These are phyloP conservation scores for Drosophila nikananu DNA, from an alignment of 1,140 invertebrate species.

Conservation along the genomic window DNA sequence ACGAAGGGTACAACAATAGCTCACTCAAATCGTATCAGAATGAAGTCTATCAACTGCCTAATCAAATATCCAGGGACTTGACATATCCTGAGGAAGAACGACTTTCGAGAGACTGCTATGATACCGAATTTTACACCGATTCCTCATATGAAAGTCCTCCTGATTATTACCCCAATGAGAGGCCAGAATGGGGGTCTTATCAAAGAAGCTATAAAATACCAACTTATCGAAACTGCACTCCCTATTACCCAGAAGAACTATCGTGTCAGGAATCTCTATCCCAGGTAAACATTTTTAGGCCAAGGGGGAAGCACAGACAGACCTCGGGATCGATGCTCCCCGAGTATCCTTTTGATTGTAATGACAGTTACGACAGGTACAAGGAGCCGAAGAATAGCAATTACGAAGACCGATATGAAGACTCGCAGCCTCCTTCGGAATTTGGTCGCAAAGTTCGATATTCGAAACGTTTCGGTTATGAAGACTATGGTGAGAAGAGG, in stretches of 20 bases:
- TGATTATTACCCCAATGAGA: background rate
- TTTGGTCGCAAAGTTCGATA: background rate
- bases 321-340: conserved; percentile 7
- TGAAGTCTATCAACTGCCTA: background rate
- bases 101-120: background rate
- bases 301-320: background rate
- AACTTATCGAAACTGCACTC: background rate
- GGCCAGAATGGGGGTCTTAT: too few relatives aligned
- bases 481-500: background rate
- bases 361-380: background rate
- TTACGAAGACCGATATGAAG: background rate
- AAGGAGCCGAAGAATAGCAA: background rate
- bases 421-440: background rate
- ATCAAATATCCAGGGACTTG: background rate
- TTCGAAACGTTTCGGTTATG: background rate
- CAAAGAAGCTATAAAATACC: too few relatives aligned
- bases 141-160: background rate
- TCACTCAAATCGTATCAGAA: background rate
- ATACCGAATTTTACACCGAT: background rate
- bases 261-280: background rate
- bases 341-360: conserved; percentile 2
- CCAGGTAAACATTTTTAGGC: background rate
- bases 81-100: background rate
- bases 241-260: background rate
- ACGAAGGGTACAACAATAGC: background rate